Base-by-base conservation (phyloP, 2,797 vertebrate genomes). In the Phylloscopus collybita region DNA sequence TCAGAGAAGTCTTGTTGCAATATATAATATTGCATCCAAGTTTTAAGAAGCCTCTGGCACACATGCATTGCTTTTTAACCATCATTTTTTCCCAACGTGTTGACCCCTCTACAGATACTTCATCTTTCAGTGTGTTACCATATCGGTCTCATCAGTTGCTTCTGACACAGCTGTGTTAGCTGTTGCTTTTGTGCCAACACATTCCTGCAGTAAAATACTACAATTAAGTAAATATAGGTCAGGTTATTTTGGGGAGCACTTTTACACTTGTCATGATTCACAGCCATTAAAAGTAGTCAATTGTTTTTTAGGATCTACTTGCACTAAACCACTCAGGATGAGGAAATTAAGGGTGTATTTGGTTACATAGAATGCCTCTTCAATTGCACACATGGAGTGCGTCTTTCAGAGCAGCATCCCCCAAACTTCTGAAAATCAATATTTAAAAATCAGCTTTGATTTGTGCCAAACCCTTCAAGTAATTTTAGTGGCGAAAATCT, bases 371-470 rank as follows among this genome's bases (percentile, higher is more conserved):
- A 78, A 42, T 27, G 20, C 14, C 16, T 86, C n/a, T 32, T 82
- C 20, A 69, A 7, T 3, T 65, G 22, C 26, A 49, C 22, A 25
- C 0, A 1, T 7, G 13, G 32, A 71, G 2, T 6, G 4, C 19
- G 15, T 34, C 57, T 60, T 70, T 72, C 65, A 56, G 40, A 88
- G 49, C 30, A 80, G 50, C 17, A 34, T 44, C 45, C 23, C 16
- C 34, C 34, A 64, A 20, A 83, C 6, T 51, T 74, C 17, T 4
- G 5, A 53, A 10, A 53, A 38, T 42, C 26, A 50, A 86, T 21
- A 9, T 79, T 69, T 17, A 81, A 78, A 86, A 47, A 50, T 8
- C 6, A 74, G 15, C 22, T 56, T 56, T 62, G 51, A 80, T 65
- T 32, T 42, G 18, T 75, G 13, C 21, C 44, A 70, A 40, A 87